Percentiles rank a stretch among this genome's conserved stretches.
Evolutionary conservation across 1,140 invertebrate species (phyloP).

Genomic region (Hylyphantes graminicola): DNA sequence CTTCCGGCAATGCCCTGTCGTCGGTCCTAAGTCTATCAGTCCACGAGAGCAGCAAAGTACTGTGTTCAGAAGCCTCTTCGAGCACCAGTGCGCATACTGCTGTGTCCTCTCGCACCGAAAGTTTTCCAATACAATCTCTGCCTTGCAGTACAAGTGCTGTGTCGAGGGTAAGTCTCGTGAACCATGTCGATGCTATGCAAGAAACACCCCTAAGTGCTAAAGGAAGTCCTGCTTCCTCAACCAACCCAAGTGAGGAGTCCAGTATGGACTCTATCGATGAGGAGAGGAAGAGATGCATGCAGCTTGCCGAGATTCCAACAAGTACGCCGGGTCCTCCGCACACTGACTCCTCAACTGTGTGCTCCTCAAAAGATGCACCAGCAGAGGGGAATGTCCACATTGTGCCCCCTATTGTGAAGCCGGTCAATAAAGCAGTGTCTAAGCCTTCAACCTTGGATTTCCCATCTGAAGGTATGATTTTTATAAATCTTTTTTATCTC

Average conservation of each 20-base stretch:
- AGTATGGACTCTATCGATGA: constrained; percentile 57
- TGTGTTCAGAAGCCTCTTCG: constrained; percentile 13
- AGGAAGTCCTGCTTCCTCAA: constrained; percentile 34
- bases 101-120: background rate
- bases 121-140: constrained; percentile 22
- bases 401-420: background rate
- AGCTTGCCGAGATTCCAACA: constrained; percentile 34
- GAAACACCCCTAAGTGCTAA: constrained; percentile 19
- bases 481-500: too few species aligned
- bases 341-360: background rate
- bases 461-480: too few species aligned
- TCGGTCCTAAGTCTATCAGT: constrained; percentile 31
- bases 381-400: background rate
- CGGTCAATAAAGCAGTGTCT: background rate
- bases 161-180: constrained; percentile 20
- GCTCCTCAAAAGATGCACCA: background rate
- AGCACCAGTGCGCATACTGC: background rate
- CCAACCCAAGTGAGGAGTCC: constrained; percentile 49
- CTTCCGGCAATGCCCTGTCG: constrained; percentile 26
- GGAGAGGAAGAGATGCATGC: constrained; percentile 46
- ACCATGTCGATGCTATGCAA: constrained; percentile 37
- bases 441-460: background rate
- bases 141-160: constrained; percentile 29
- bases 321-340: constrained; percentile 47
- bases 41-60: constrained; percentile 13